These are phyloP conservation scores for Glaucopsyche alexis DNA, from an alignment of 2,888 invertebrate species.

Conservation along the genomic window DNA sequence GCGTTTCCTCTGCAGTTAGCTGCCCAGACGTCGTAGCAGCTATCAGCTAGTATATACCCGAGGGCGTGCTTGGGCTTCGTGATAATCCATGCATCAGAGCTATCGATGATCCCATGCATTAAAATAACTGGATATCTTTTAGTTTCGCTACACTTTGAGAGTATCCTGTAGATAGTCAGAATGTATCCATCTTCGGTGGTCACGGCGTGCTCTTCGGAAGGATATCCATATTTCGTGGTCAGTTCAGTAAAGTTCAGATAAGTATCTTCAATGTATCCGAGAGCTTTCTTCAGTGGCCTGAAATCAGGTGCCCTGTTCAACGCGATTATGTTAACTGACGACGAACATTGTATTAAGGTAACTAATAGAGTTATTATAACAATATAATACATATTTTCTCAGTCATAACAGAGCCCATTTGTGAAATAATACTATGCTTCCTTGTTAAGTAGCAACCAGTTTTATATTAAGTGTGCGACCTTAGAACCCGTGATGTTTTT, in stretches of 20 bases:
- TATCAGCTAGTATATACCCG: constrained; percentile 59
- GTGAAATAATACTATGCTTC: constrained; percentile 20
- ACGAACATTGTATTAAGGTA: neutral
- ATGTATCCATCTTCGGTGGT: constrained; percentile 50
- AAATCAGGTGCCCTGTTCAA: constrained; percentile 50
- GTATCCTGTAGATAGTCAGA: constrained; percentile 44
- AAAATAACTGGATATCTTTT: constrained; percentile 45
- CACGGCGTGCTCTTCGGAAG: constrained; percentile 44
- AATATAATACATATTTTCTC: neutral
- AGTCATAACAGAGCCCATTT: neutral
- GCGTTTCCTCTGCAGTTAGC: constrained; percentile 79
- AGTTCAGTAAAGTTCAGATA: constrained; percentile 51
- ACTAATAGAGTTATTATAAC: neutral
- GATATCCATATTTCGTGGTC: constrained; percentile 44
- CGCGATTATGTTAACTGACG: neutral
- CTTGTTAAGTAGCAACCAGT: constrained; percentile 21
- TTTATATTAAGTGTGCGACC: constrained; percentile 23
- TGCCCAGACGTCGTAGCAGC: constrained; percentile 71
- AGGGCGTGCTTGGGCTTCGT: constrained; percentile 56
- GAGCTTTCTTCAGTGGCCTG: constrained; percentile 52
- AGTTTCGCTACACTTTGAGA: constrained; percentile 46
- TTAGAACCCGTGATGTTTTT: constrained; percentile 21
- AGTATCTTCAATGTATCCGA: constrained; percentile 61
- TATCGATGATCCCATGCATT: constrained; percentile 50
- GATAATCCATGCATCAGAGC: constrained; percentile 50